Conservation (phyloP, 2,113 vertebrate species). For the Leptosomus discolor region DNA sequence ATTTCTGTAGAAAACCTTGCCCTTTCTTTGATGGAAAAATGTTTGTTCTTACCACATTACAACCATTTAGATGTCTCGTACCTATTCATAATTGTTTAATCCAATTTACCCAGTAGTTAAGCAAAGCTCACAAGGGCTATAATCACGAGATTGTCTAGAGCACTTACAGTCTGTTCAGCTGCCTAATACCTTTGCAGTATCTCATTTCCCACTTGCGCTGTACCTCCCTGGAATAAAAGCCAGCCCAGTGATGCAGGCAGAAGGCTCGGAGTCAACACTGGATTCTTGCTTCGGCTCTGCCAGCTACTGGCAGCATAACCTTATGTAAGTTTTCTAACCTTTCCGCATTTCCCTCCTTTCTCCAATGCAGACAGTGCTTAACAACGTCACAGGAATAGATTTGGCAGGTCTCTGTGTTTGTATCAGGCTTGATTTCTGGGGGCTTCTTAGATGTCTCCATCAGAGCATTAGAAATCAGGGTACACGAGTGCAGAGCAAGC, state of each 20-base stretch:
- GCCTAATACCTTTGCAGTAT: neutral
- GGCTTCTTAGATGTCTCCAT: neutral
- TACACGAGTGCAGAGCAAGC: accelerated
- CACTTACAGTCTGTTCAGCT: conserved; percentile 39
- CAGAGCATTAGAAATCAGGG: neutral
- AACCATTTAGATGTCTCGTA: neutral
- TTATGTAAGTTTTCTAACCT: neutral
- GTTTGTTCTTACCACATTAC: neutral
- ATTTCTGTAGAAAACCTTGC: neutral
- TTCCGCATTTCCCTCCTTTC: neutral
- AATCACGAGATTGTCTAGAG: conserved; percentile 41
- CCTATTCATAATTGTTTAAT: conserved; percentile 31
- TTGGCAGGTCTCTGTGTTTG: neutral
- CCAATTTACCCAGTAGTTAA: conserved; percentile 8
- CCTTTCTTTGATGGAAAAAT: neutral
- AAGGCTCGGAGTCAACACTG: neutral
- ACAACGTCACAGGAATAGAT: accelerated
- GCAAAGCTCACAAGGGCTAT: conserved; percentile 33
- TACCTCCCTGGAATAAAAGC: neutral
- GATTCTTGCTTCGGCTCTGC: neutral
- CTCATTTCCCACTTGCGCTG: neutral
- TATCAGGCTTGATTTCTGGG: neutral
- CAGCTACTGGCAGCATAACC: neutral
- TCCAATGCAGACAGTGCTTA: neutral
- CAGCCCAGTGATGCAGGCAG: neutral